Percentiles rank a stretch among this genome's conserved stretches.
These are phyloP conservation scores for Orycteropus afer DNA, from an alignment of 2,113 vertebrate genomes.

Conservation along the genomic window DNA sequence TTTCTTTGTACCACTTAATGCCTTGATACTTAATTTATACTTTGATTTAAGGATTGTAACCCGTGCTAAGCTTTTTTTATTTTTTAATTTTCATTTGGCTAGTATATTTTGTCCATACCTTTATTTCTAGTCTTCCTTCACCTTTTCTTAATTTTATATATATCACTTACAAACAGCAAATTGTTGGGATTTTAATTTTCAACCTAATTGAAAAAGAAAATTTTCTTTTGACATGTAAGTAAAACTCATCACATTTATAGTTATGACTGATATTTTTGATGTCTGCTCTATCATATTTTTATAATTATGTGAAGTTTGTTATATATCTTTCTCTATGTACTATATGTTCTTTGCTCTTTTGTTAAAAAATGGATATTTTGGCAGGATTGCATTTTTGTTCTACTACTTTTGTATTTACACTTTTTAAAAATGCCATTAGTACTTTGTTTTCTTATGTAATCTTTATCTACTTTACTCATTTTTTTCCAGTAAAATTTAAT, in stretches of 20 bases:
- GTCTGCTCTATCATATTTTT: not conserved
- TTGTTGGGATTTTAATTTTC: not conserved
- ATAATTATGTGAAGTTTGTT: not conserved
- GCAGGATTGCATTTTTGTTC: not conserved
- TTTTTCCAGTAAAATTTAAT: not conserved
- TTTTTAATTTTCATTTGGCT: not conserved
- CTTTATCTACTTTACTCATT: not conserved
- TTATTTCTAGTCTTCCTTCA: not conserved
- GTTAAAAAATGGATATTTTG: not conserved
- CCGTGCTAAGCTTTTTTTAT: too few species aligned
- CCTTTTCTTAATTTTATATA: not conserved
- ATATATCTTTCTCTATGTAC: not conserved
- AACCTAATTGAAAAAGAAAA: not conserved
- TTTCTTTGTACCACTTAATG: not conserved
- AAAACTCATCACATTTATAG: not conserved
- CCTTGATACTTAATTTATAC: not conserved
- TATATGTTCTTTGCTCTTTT: not conserved
- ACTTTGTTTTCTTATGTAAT: not conserved
- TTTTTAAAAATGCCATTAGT: not conserved
- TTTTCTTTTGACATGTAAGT: not conserved
- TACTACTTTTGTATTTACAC: not conserved
- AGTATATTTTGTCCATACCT: not conserved
- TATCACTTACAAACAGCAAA: not conserved
- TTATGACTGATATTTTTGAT: not conserved
- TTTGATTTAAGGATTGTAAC: not conserved